Conservation (phyloP, 2,888 invertebrate species). For the Sarcophaga subvicina region DNA sequence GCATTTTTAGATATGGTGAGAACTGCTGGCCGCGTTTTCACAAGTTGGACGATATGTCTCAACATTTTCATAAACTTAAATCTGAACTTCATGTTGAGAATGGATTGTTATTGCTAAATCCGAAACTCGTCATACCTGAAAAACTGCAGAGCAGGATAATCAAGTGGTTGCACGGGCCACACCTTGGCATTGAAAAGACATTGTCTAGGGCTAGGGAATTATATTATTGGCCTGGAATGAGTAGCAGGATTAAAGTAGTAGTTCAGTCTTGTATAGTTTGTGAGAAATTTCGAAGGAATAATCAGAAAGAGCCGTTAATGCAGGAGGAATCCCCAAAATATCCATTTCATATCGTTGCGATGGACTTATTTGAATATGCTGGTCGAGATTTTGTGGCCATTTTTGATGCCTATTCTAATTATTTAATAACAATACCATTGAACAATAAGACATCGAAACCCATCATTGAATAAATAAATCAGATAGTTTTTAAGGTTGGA, state of each 20-base stretch:
- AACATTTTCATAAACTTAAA: constrained; percentile 42
- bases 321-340: constrained; percentile 23
- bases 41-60: constrained; percentile 50
- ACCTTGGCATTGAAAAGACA: constrained; percentile 19
- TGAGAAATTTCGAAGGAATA: constrained; percentile 56
- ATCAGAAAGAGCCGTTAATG: constrained; percentile 51
- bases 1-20: background rate
- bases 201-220: background rate
- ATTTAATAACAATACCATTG: constrained; percentile 23
- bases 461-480: constrained; percentile 32
- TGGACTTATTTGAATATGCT: constrained; percentile 30
- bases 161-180: constrained; percentile 11
- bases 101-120: constrained; percentile 53
- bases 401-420: too few species aligned
- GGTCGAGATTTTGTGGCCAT: too few species aligned
- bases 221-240: constrained; percentile 43
- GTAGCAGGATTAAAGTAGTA: constrained; percentile 29
- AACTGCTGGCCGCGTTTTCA: constrained; percentile 7
- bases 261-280: constrained; percentile 47
- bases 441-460: background rate
- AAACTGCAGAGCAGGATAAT: background rate
- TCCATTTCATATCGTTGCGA: constrained; percentile 47
- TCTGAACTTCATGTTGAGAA: constrained; percentile 51
- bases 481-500: constrained; percentile 67
- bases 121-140: constrained; percentile 17